phyloP scores from a whole-genome alignment of 2,888 invertebrate species.

The Hyppa rectilinea region DNA sequence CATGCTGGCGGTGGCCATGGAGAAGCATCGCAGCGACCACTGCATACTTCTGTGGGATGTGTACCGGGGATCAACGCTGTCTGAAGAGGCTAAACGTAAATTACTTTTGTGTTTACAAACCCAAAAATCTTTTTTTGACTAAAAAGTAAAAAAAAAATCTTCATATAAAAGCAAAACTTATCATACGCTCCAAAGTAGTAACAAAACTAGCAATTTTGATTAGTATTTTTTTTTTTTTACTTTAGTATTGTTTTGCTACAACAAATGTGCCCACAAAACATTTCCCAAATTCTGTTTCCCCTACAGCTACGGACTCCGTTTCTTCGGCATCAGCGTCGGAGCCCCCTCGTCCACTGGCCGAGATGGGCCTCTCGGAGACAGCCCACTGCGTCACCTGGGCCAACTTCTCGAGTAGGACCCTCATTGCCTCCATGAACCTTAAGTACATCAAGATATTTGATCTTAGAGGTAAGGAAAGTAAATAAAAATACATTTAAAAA shows the following conservation, averaged over 20 bases:
- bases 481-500: not conserved
- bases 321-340: constrained; percentile 85
- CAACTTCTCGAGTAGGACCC: constrained; percentile 92
- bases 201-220: not conserved
- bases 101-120: not conserved
- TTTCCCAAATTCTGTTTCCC: not conserved
- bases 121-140: not conserved
- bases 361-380: constrained; percentile 96
- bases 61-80: constrained; percentile 80
- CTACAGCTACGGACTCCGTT: constrained; percentile 65
- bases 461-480: constrained; percentile 93
- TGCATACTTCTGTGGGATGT: constrained; percentile 98
- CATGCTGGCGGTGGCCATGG: constrained; percentile 96
- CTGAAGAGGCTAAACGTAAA: constrained; percentile 76
- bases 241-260: too few relatives aligned
- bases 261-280: not conserved
- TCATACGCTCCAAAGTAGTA: not conserved
- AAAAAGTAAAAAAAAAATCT: not conserved
- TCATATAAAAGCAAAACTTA: not conserved
- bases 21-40: constrained; percentile 97
- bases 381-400: constrained; percentile 97
- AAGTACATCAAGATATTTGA: constrained; percentile 97
- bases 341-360: constrained; percentile 91
- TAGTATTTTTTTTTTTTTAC: too few relatives aligned
- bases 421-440: constrained; percentile 97